Evolutionary conservation across 92 coral and sea anemone species (phyloP), one percentile per base, ranked within the genome.

Genomic region (Ricordea florida): DNA sequence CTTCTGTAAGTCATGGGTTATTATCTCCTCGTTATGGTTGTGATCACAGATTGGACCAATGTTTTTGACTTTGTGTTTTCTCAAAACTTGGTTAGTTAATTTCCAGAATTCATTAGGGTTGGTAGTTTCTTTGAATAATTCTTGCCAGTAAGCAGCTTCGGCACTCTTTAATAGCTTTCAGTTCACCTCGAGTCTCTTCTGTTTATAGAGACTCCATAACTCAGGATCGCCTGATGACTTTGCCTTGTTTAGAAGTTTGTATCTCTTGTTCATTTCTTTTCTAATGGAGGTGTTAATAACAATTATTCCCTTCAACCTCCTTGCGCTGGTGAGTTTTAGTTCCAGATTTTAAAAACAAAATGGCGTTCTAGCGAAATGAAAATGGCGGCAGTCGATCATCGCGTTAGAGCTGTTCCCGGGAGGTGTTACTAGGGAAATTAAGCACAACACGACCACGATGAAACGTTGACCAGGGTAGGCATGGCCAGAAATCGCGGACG

Each of bases 61-160:
- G 45, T 48, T 73, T 17, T 6, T 41, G 4, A 42, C 69, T 30
- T 58, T 73, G 23, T 29, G 18, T 58, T 73, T 58, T 47, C 80
- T 73, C 15, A 73, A 9, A 2, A 73, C 69, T n/a, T 73, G 51
- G 48, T 29, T 73, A n/a, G 79, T 56, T 14, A 72, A 57, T 41
- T 42, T 72, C 79, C 79, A 72, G 37, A 72, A 72, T 27, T 72
- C 38, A 14, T 72, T 56, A 4, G 79, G 79, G 37, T 72, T 48
- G 33, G 62, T 56, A 3, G 79, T 24, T 34, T 72, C 42, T n/a
- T 72, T n/a, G 44, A 72, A 56, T 21, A 2, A 18, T 9, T 72
- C 3, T 36, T 72, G 21, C 55, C 55, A 56, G 10, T 72, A 72
- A n/a, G 66, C 67, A 35, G 79, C 66, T 55, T 72, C 55, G 9